A percentile compares a stretch with the other conserved stretches of the same genome.
Conservation (phyloP, 2,113 vertebrate species). For the Poeciliopsis retropinna region DNA sequence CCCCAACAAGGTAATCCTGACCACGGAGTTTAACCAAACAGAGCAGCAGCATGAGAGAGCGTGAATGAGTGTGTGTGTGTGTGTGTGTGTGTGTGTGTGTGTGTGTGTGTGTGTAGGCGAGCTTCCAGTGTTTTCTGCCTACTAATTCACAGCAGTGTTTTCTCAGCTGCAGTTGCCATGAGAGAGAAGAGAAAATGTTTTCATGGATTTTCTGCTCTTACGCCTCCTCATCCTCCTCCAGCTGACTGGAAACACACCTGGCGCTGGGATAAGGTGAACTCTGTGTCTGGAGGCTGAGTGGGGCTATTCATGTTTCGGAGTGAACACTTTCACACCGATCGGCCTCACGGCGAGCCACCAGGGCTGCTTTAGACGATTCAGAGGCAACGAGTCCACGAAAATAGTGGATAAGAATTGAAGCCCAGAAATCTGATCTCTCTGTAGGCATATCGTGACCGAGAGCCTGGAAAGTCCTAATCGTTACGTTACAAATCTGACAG, state of each 20-base stretch:
- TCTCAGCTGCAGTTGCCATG: slow-evolving; percentile 69
- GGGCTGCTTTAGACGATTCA: slow-evolving; percentile 8
- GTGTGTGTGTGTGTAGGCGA: slow-evolving; percentile 45
- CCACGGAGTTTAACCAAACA: slow-evolving; percentile 33
- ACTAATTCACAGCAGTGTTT: slow-evolving; percentile 67
- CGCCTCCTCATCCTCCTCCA: slow-evolving; percentile 54
- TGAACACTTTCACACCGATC: slow-evolving; percentile 24
- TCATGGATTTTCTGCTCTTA: slow-evolving; percentile 62
- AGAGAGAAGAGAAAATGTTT: slow-evolving; percentile 68
- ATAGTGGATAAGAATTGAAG: neutral
- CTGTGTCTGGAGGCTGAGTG: slow-evolving; percentile 56
- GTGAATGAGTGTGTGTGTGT: slow-evolving; percentile 21
- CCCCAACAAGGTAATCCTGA: neutral
- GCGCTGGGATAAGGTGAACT: slow-evolving; percentile 52
- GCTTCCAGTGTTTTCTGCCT: slow-evolving; percentile 61
- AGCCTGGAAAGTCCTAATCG: no score
- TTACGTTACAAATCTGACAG: no score
- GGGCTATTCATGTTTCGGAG: slow-evolving; percentile 56
- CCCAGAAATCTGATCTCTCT: no score
- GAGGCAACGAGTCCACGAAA: slow-evolving; percentile 8
- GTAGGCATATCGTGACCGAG: no score
- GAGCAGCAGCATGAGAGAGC: slow-evolving; percentile 30
- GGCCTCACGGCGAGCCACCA: slow-evolving; percentile 25
- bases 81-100: slow-evolving; percentile 20
- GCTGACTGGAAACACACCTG: slow-evolving; percentile 66